Evolutionary conservation across 2,888 invertebrate genomes (phyloP).

Genomic region (Luperina nickerlii): DNA sequence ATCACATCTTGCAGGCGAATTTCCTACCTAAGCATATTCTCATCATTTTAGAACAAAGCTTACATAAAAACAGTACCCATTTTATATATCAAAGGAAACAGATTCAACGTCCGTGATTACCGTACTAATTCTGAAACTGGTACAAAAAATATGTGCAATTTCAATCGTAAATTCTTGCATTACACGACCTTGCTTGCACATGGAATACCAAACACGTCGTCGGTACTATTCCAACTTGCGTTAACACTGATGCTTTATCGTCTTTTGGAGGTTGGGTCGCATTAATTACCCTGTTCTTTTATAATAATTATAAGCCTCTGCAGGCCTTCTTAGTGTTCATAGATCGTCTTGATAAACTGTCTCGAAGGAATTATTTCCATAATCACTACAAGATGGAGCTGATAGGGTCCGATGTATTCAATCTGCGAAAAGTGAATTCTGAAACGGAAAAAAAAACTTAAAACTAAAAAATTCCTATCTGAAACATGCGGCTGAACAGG

Average conservation of each 20-base stretch:
- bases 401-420: not conserved
- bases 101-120: conserved; percentile 50
- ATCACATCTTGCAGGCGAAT: conserved; percentile 11
- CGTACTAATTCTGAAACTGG: conserved; percentile 43
- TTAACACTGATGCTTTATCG: conserved; percentile 6
- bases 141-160: conserved; percentile 55
- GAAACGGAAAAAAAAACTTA: not conserved
- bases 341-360: not conserved
- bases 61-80: conserved; percentile 10
- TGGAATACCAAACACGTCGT: conserved; percentile 55
- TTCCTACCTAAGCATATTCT: conserved; percentile 33
- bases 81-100: conserved; percentile 50
- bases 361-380: not conserved
- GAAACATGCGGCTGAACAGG: not conserved
- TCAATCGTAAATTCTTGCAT: conserved; percentile 57
- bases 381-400: not conserved
- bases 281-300: not conserved
- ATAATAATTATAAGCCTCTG: not conserved
- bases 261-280: not conserved
- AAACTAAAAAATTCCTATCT: not conserved
- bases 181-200: conserved; percentile 57
- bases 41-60: conserved; percentile 11
- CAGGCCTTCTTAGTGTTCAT: not conserved
- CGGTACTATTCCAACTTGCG: conserved; percentile 1
- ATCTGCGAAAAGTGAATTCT: not conserved